These are phyloP conservation scores for Microtus ochrogaster DNA, from an alignment of 2,113 vertebrate genomes.

Conservation along the genomic window DNA sequence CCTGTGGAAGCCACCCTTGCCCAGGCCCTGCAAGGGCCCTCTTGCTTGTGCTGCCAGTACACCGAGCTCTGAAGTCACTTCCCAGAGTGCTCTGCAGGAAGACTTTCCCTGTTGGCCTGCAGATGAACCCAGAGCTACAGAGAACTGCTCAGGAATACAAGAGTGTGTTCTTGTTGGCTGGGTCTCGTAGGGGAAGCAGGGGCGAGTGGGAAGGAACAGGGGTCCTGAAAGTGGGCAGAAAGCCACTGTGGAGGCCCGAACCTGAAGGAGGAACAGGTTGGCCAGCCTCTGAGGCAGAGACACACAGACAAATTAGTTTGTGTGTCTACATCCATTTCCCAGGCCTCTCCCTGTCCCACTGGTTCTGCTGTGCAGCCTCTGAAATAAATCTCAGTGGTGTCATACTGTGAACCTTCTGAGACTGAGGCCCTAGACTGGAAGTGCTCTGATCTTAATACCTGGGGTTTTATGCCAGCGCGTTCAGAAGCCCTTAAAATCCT, in stretches of 20 bases:
- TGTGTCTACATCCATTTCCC: too few relatives aligned
- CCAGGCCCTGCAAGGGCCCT: too few relatives aligned
- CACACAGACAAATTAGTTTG: neutral
- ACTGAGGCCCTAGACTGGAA: neutral
- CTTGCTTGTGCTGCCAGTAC: neutral
- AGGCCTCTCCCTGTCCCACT: neutral
- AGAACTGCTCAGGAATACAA: neutral
- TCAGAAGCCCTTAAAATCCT: neutral
- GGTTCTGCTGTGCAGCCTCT: neutral
- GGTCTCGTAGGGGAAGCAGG: neutral
- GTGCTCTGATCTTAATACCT: neutral
- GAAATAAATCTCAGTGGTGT: slow-evolving; percentile 12
- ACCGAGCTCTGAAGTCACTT: neutral
- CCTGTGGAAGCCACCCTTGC: neutral
- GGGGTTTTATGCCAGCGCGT: neutral
- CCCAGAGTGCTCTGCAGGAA: neutral
- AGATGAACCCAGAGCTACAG: neutral
- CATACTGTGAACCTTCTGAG: neutral
- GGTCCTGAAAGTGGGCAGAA: neutral
- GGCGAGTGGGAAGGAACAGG: neutral
- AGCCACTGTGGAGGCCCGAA: neutral
- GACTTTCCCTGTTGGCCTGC: neutral
- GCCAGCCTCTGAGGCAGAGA: neutral
- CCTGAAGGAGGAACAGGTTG: slow-evolving; percentile 15
- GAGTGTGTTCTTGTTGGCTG: neutral